These are phyloP conservation scores for Callopanchax toddi DNA, from an alignment of 2,113 vertebrate genomes.

Conservation along the genomic window DNA sequence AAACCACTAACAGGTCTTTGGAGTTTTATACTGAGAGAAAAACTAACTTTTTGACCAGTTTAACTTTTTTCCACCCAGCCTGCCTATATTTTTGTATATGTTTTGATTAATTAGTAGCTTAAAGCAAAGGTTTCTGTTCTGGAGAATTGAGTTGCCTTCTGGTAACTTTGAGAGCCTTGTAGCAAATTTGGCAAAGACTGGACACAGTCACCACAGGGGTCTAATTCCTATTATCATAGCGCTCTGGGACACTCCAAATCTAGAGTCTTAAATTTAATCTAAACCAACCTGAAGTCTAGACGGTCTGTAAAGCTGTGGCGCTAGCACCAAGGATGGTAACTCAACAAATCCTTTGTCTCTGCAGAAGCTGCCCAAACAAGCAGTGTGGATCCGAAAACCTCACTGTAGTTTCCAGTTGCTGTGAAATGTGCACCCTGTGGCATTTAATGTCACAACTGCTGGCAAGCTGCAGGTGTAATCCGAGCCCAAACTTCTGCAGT, in stretches of 20 bases:
- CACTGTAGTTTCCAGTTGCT: neutral
- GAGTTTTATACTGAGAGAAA: too few species aligned
- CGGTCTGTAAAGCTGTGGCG: neutral
- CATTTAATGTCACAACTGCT: slow-evolving; percentile 27
- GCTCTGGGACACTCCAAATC: slow-evolving; percentile 25
- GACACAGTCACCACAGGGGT: neutral
- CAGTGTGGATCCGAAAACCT: neutral
- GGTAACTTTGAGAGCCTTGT: neutral
- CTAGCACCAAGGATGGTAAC: too few species aligned
- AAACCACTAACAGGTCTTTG: too few species aligned
- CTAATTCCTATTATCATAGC: slow-evolving; percentile 12
- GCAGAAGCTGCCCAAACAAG: neutral
- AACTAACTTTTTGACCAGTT: too few species aligned
- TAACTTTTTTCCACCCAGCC: too few species aligned
- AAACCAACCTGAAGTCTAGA: slow-evolving; percentile 8
- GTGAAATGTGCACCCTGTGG: neutral
- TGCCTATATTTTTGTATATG: too few species aligned
- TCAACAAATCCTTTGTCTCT: neutral
- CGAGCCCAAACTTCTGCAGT: slow-evolving; percentile 18
- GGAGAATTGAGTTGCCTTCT: neutral
- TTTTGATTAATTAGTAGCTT: neutral
- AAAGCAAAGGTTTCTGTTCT: neutral
- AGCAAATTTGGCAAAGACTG: neutral
- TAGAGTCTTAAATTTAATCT: slow-evolving; percentile 18
- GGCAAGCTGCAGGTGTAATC: slow-evolving; percentile 27